Percentiles rank a stretch among this genome's conserved stretches.
phyloP scores from a whole-genome alignment of 1,140 invertebrate species.

The Lasaia peninsularis region DNA sequence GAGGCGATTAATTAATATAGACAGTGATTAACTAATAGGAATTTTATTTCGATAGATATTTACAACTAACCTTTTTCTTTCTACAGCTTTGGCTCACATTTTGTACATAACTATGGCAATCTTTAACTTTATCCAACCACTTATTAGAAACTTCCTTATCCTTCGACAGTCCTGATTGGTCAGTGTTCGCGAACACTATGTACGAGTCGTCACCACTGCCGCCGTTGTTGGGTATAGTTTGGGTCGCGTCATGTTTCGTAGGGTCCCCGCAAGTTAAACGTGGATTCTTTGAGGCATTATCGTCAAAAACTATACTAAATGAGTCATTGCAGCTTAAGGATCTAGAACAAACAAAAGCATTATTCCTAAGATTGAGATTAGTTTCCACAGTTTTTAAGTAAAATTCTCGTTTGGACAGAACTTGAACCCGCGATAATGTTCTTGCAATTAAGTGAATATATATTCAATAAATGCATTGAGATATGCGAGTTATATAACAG shows the following conservation, averaged over 20 bases:
- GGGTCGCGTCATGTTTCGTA: constrained; percentile 16
- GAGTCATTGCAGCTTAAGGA: constrained; percentile 71
- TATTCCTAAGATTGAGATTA: too few relatives aligned
- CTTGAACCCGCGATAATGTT: too few relatives aligned
- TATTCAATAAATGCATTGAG: too few relatives aligned
- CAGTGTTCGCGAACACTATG: constrained; percentile 78
- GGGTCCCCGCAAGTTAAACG: constrained; percentile 18
- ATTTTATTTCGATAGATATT: too few relatives aligned
- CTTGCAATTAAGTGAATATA: too few relatives aligned
- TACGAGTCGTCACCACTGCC: constrained; percentile 73
- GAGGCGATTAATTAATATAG: too few relatives aligned
- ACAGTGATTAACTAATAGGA: too few relatives aligned
- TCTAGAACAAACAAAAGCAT: too few relatives aligned
- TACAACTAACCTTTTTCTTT: constrained; percentile 53
- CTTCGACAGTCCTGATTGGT: constrained; percentile 28
- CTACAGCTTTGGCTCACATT: constrained; percentile 31
- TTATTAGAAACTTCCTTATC: constrained; percentile 39
- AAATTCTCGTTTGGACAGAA: too few relatives aligned
- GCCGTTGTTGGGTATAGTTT: constrained; percentile 17
- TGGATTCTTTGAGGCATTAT: constrained; percentile 33
- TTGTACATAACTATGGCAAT: constrained; percentile 37
- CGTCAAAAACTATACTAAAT: constrained; percentile 63
- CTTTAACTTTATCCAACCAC: constrained; percentile 46
- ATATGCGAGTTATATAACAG: too few relatives aligned
- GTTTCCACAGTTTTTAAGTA: too few relatives aligned